phyloP scores from a whole-genome alignment of 2,113 vertebrate genomes.

The Sinocyclocheilus anshuiensis region DNA sequence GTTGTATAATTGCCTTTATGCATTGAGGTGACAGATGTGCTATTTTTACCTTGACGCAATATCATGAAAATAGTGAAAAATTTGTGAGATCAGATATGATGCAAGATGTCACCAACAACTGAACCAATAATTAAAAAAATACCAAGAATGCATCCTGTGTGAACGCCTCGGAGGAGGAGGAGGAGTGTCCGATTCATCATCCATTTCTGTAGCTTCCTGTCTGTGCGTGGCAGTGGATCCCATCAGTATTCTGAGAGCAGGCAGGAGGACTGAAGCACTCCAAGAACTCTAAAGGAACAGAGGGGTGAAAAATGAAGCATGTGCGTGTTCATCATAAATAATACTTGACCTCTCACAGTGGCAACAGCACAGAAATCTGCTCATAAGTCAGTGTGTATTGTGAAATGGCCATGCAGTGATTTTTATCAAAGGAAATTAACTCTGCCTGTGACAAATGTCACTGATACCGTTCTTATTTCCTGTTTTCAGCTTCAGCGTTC shows the following conservation, averaged over 20 bases:
- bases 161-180: not conserved
- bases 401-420: not conserved
- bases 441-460: constrained; percentile 10
- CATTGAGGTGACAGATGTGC: not conserved
- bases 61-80: not conserved
- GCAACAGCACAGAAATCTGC: not conserved
- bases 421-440: constrained; percentile 18
- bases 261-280: not conserved
- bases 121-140: not conserved
- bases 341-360: not conserved
- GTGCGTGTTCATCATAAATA: constrained; percentile 29
- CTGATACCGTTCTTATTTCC: constrained; percentile 7
- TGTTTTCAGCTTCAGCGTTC: constrained; percentile 87
- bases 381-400: constrained; percentile 10
- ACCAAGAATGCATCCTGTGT: not conserved
- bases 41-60: not conserved
- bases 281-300: not conserved
- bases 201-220: not conserved
- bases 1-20: too few species aligned
- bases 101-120: not conserved
- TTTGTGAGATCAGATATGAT: not conserved
- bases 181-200: not conserved
- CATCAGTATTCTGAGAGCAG: constrained; percentile 34
- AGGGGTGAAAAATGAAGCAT: constrained; percentile 23
- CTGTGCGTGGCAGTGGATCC: not conserved